Conservation (phyloP, 2,113 vertebrate species). For the Macrotus californicus region DNA sequence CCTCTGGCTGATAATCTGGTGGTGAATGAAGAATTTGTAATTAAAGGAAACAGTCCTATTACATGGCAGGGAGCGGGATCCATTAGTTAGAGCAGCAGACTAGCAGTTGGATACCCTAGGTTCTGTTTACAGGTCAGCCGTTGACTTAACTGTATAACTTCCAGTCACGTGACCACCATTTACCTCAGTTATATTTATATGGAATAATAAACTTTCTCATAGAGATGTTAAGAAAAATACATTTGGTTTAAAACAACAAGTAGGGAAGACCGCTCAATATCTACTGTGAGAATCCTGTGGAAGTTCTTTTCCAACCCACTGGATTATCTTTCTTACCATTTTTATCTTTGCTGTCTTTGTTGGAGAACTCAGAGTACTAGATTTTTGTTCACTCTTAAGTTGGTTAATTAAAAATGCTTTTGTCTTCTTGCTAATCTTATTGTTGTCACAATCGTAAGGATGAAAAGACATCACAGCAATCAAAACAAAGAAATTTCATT, state of each 20-base stretch:
- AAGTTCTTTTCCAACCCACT: not conserved
- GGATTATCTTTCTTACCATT: not conserved
- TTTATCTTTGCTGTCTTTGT: slow-evolving; percentile 18
- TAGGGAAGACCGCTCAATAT: not conserved
- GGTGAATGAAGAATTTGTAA: slow-evolving; percentile 58
- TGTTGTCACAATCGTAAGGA: not conserved
- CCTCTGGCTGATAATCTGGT: slow-evolving; percentile 45
- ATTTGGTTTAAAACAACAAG: not conserved
- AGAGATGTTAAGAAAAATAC: slow-evolving; percentile 26
- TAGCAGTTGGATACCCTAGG: slow-evolving; percentile 28
- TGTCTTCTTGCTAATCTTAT: not conserved
- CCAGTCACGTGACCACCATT: slow-evolving; percentile 2
- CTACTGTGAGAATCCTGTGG: not conserved
- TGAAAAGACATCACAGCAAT: not conserved
- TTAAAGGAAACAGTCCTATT: slow-evolving; percentile 53
- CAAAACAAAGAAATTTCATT: not conserved
- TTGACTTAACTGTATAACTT: slow-evolving; percentile 45
- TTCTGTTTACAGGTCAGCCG: slow-evolving; percentile 50
- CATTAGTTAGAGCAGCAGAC: slow-evolving; percentile 49
- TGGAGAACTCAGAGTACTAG: not conserved
- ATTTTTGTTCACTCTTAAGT: not conserved
- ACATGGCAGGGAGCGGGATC: slow-evolving; percentile 43
- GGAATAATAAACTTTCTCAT: slow-evolving; percentile 11
- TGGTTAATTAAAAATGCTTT: slow-evolving; percentile 9
- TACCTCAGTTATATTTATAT: not conserved